Conservation (phyloP, 2,113 vertebrate species). For the Catharus fuscescens region DNA sequence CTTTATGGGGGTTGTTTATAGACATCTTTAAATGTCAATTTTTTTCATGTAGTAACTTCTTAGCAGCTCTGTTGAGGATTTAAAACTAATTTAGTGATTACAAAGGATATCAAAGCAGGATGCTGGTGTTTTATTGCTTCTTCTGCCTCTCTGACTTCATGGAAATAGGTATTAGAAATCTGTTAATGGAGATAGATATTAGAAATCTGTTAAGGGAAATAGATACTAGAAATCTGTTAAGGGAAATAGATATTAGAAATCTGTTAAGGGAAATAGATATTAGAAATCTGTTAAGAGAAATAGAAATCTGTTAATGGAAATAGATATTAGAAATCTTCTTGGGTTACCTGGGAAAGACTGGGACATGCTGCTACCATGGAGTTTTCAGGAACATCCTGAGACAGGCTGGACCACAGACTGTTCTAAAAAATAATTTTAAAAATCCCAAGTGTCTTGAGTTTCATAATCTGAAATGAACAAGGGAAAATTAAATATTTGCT, state of each 20-base stretch:
- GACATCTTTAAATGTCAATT: neutral
- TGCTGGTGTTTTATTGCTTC: neutral
- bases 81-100: neutral
- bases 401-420: neutral
- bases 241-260: neutral
- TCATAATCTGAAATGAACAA: neutral
- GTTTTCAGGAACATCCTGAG: neutral
- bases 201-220: no score
- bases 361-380: rapidly evolving
- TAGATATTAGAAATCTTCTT: neutral
- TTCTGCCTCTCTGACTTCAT: neutral
- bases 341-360: neutral
- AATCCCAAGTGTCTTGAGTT: neutral
- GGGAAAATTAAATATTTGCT: neutral
- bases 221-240: no score
- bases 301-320: neutral
- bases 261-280: neutral
- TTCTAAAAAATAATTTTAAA: neutral
- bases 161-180: neutral
- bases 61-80: neutral
- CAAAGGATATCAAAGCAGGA: neutral
- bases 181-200: no score
- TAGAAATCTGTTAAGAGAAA: neutral
- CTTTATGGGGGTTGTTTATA: neutral
- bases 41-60: neutral